Conservation (phyloP, 2,113 vertebrate species). For the Xenopus laevis region DNA sequence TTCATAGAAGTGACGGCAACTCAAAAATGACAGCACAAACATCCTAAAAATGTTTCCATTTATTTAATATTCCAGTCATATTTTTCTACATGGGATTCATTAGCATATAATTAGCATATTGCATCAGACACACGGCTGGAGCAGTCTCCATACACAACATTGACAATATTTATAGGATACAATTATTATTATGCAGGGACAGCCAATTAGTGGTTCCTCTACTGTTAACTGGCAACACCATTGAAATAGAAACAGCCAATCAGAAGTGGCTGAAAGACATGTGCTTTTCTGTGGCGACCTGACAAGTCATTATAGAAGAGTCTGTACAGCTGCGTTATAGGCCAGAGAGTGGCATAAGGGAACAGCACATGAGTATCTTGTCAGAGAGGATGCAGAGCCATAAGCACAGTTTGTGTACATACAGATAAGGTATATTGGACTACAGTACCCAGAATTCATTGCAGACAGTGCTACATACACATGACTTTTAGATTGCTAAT, state of each 20-base stretch:
- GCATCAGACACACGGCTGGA: slow-evolving; percentile 12
- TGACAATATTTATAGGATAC: slow-evolving; percentile 16
- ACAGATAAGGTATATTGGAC: slow-evolving; percentile 10
- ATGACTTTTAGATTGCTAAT: not conserved
- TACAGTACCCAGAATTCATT: not conserved
- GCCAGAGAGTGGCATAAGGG: not conserved
- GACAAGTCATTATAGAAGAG: too few species aligned
- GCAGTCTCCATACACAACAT: slow-evolving; percentile 23
- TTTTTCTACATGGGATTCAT: slow-evolving; percentile 31
- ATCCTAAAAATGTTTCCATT: slow-evolving; percentile 18
- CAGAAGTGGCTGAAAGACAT: slow-evolving; percentile 3
- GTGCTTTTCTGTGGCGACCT: not conserved
- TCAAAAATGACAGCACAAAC: slow-evolving; percentile 16
- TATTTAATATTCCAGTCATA: slow-evolving; percentile 34
- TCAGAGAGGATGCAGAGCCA: not conserved
- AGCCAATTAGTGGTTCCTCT: slow-evolving; percentile 30
- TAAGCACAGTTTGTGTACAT: not conserved
- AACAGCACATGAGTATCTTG: slow-evolving; percentile 3
- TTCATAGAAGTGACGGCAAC: not conserved
- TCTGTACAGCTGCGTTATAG: not conserved
- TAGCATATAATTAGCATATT: slow-evolving; percentile 44
- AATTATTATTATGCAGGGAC: slow-evolving; percentile 18
- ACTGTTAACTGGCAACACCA: slow-evolving; percentile 7
- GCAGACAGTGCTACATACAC: slow-evolving; percentile 3
- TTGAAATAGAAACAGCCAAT: slow-evolving; percentile 14